These are phyloP conservation scores for Zaprionus tsacasi DNA, from an alignment of 1,140 invertebrate species.

Conservation along the genomic window DNA sequence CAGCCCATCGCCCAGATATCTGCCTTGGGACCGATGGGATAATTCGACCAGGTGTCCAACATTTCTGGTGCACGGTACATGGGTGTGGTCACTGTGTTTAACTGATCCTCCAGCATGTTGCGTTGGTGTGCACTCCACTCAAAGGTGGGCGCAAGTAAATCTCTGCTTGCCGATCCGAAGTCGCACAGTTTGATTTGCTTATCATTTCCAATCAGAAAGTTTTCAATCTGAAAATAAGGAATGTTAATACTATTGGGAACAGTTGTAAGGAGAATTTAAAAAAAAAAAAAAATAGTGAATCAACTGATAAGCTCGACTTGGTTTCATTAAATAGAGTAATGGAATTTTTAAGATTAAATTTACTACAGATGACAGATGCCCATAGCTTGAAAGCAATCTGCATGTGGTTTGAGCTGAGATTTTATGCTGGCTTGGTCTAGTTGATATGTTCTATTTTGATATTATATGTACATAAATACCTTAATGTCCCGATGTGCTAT, in stretches of 20 bases:
- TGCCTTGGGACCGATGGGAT: constrained; percentile 93
- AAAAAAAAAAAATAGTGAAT: background rate
- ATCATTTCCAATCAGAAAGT: constrained; percentile 89
- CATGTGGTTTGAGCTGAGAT: background rate
- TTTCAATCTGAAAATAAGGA: constrained; percentile 84
- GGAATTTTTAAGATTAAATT: background rate
- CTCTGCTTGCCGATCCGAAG: constrained; percentile 97
- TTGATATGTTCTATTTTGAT: background rate
- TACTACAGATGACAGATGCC: background rate
- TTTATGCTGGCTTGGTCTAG: background rate
- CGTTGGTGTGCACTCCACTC: constrained; percentile 97
- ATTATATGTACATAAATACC: constrained; percentile 81
- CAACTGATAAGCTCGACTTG: background rate
- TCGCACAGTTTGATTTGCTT: constrained; percentile 98
- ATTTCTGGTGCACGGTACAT: constrained; percentile 98
- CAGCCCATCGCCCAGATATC: constrained; percentile 99
- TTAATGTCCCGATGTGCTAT: constrained; percentile 95
- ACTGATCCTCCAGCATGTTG: constrained; percentile 96
- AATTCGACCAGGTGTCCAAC: constrained; percentile 98
- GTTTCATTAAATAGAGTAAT: background rate
- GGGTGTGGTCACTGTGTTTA: constrained; percentile 91
- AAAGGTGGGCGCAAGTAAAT: constrained; percentile 92
- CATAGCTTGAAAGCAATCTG: background rate
- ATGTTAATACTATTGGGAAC: background rate
- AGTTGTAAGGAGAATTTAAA: background rate